These are phyloP conservation scores for Scrobipalpa costella DNA, from an alignment of 2,888 invertebrate genomes.

Conservation along the genomic window DNA sequence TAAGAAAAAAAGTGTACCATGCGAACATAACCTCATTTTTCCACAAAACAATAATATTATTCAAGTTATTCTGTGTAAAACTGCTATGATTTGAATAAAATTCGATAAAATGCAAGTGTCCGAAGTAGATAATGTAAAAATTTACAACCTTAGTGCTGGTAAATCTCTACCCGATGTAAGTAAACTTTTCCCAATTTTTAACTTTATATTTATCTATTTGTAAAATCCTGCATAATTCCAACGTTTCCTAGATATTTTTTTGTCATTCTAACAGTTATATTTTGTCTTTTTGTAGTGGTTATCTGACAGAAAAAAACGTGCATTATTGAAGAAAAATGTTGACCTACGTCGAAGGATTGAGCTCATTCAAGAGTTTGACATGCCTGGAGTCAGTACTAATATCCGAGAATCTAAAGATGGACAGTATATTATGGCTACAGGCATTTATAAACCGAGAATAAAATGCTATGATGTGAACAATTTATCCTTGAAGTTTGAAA, in stretches of 20 bases:
- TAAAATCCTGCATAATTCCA: not conserved
- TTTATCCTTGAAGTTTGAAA: slow-evolving; percentile 97
- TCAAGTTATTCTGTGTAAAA: not conserved
- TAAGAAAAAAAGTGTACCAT: not conserved
- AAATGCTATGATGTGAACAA: slow-evolving; percentile 98
- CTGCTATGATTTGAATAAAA: not conserved
- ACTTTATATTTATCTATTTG: not conserved
- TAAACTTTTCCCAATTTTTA: slow-evolving; percentile 37
- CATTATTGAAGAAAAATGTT: slow-evolving; percentile 92
- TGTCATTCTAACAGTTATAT: not conserved
- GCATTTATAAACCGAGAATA: slow-evolving; percentile 97
- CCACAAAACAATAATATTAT: not conserved
- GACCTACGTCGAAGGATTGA: slow-evolving; percentile 95
- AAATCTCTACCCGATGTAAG: slow-evolving; percentile 98
- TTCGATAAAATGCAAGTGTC: slow-evolving; percentile 90
- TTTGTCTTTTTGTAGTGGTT: slow-evolving; percentile 86
- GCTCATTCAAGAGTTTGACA: slow-evolving; percentile 99
- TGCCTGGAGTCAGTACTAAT: slow-evolving; percentile 96
- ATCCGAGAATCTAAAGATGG: slow-evolving; percentile 94
- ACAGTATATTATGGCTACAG: slow-evolving; percentile 94
- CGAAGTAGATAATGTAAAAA: slow-evolving; percentile 97
- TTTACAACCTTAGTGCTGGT: slow-evolving; percentile 98
- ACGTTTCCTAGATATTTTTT: not conserved
- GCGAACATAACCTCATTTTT: not conserved
- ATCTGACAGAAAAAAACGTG: slow-evolving; percentile 90